These are phyloP conservation scores for Labrus mixtus DNA, from an alignment of 2,113 vertebrate genomes.

Conservation along the genomic window DNA sequence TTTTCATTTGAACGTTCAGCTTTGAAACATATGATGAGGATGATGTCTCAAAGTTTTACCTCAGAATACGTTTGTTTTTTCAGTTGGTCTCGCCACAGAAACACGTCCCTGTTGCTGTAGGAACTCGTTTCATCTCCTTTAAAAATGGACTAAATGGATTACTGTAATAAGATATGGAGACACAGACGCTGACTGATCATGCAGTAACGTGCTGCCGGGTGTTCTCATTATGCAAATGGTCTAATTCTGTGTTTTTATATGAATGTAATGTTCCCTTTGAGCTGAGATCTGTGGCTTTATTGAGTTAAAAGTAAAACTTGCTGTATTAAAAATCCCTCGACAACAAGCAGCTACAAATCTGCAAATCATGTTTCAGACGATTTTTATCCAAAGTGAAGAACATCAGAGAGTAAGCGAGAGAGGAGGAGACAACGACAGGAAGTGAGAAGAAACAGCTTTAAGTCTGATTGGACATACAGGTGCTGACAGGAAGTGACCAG, in stretches of 20 bases:
- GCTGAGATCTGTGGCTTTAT: background rate
- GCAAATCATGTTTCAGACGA: no score
- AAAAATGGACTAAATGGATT: conserved; percentile 5
- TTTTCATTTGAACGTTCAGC: no score
- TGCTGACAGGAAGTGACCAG: no score
- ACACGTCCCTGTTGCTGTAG: conserved; percentile 9
- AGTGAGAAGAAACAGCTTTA: no score
- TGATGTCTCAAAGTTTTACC: no score
- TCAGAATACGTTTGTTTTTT: background rate
- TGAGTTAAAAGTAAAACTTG: conserved; percentile 1
- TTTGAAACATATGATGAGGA: no score
- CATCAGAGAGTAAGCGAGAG: no score
- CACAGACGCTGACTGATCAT: background rate
- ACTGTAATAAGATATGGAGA: conserved; percentile 22
- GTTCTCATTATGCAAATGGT: background rate
- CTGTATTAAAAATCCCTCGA: no score
- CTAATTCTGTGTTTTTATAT: background rate
- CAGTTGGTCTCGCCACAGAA: conserved; percentile 14
- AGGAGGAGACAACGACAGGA: no score
- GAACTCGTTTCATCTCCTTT: conserved; percentile 8
- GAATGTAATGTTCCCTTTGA: background rate
- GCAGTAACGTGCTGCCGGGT: conserved; percentile 22
- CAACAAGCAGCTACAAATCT: no score
- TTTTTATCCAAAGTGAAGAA: no score
- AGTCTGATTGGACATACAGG: no score